phyloP scores from a whole-genome alignment of 2,113 vertebrate genomes.

The Helogale parvula region DNA sequence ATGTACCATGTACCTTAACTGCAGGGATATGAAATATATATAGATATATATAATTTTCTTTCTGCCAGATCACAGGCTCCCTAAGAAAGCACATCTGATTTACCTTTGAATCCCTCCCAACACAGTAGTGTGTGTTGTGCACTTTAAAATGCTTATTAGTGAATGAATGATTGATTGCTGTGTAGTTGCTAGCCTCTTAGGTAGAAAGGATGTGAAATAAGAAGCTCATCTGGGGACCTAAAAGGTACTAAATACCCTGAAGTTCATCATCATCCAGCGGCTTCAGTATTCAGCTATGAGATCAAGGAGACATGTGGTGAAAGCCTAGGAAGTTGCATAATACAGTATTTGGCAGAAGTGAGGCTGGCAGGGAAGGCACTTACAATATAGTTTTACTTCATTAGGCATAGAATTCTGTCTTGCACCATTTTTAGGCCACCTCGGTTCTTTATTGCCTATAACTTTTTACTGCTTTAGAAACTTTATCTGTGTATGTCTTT shows the following conservation, averaged over 20 bases:
- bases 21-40: neutral
- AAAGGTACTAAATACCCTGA: neutral
- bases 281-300: neutral
- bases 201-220: neutral
- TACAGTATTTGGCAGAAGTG: neutral
- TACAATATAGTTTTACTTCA: neutral
- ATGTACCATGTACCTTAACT: neutral
- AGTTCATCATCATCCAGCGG: neutral
- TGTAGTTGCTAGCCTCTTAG: neutral
- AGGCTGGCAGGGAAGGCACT: neutral
- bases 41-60: neutral
- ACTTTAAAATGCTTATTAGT: neutral
- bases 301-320: neutral
- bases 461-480: conserved; percentile 1
- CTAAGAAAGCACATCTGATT: neutral
- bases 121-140: neutral
- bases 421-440: neutral
- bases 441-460: neutral
- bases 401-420: neutral
- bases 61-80: neutral
- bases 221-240: neutral
- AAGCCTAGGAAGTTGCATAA: neutral
- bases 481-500: neutral
- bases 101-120: neutral
- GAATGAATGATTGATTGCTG: neutral